Conservation (phyloP, 1,140 invertebrate genomes). For the Lordiphosa clarofinis region DNA sequence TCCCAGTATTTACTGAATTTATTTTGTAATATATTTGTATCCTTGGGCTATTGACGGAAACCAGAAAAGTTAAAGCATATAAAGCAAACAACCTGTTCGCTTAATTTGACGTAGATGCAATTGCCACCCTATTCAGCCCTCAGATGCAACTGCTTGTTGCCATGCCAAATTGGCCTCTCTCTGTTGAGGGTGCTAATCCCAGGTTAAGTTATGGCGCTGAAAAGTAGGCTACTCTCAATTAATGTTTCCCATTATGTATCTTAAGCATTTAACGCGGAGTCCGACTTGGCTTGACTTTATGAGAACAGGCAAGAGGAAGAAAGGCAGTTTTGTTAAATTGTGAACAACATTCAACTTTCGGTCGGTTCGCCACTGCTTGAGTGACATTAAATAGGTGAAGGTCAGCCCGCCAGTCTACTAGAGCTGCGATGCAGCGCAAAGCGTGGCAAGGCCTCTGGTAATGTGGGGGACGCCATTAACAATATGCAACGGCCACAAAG, state of each 20-base stretch:
- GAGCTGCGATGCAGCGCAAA: conserved; percentile 17
- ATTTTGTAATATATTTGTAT: background rate
- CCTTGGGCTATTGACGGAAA: no score
- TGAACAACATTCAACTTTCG: conserved; percentile 50
- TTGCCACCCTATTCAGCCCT: background rate
- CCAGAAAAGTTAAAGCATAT: background rate
- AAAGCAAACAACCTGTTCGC: conserved; percentile 11
- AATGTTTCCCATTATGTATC: no score
- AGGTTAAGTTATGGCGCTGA: conserved; percentile 2
- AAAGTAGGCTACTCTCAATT: conserved; percentile 11
- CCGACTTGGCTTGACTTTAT: no score
- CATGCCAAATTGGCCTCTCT: conserved; percentile 3
- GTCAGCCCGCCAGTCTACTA: conserved; percentile 41
- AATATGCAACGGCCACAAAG: conserved; percentile 42
- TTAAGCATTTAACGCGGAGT: no score
- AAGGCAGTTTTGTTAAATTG: conserved; percentile 3
- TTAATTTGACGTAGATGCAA: conserved; percentile 5
- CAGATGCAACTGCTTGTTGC: conserved; percentile 4
- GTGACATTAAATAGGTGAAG: conserved; percentile 66
- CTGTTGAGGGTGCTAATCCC: background rate
- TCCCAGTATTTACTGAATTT: no score
- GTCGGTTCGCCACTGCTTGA: conserved; percentile 46
- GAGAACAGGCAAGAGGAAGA: background rate
- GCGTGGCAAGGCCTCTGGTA: background rate
- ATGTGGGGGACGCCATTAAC: conserved; percentile 50